phyloP scores from a whole-genome alignment of 2,888 invertebrate species.

The Cataglyphis albicans region DNA sequence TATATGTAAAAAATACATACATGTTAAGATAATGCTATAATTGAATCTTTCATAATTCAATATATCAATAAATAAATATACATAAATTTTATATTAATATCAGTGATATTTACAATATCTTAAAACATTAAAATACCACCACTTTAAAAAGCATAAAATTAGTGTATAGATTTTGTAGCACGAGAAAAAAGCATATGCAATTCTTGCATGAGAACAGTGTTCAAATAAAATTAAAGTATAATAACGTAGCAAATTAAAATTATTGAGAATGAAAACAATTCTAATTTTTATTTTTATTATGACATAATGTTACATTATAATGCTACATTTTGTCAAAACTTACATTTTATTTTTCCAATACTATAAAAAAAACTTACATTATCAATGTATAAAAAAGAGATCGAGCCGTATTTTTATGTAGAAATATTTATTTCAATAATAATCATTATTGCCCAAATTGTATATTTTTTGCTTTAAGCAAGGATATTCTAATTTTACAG shows the following conservation, averaged over 20 bases:
- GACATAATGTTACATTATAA: not conserved
- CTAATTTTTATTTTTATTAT: not conserved
- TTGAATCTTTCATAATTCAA: not conserved
- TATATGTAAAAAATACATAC: not conserved
- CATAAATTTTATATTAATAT: not conserved
- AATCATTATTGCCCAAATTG: not conserved
- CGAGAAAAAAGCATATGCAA: not conserved
- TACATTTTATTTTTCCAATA: not conserved
- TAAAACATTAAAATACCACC: not conserved
- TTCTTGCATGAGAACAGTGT: not conserved
- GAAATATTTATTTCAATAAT: constrained; percentile 6
- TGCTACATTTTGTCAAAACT: not conserved
- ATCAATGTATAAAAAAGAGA: not conserved
- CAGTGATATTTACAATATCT: not conserved
- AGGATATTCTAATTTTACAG: not conserved
- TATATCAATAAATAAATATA: not conserved
- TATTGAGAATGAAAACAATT: not conserved
- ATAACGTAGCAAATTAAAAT: not conserved
- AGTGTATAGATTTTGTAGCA: not conserved
- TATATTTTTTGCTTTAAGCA: not conserved
- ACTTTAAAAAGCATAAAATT: not conserved
- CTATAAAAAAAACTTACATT: not conserved
- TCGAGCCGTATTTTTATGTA: not conserved
- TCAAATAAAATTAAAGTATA: not conserved
- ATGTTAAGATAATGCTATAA: not conserved